phyloP scores from a whole-genome alignment of 1,140 invertebrate genomes.

The Procambarus clarkii region DNA sequence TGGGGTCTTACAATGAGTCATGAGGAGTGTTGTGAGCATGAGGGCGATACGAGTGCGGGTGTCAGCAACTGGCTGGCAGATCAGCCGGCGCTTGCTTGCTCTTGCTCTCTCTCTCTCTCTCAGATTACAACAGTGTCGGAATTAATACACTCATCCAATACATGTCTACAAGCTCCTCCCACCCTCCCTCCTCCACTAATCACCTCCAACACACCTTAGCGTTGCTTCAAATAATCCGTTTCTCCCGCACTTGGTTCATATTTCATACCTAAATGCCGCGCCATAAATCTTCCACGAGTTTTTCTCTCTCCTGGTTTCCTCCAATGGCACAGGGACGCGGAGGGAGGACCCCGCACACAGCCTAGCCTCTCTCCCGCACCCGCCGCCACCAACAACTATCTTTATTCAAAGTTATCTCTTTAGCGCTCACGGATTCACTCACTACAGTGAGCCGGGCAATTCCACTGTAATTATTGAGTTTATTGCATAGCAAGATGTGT shows the following conservation, averaged over 20 bases:
- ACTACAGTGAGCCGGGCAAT: not conserved
- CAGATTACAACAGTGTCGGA: not conserved
- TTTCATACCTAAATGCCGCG: constrained; percentile 23
- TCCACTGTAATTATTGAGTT: not conserved
- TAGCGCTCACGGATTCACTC: not conserved
- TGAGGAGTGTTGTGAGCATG: too few relatives aligned
- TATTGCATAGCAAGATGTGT: not conserved
- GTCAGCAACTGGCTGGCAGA: too few relatives aligned
- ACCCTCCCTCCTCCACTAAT: not conserved
- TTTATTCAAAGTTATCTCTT: not conserved
- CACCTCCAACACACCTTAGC: not conserved
- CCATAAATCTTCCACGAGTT: constrained; percentile 6
- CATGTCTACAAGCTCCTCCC: not conserved
- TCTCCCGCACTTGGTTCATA: not conserved
- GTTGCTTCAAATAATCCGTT: constrained; percentile 4
- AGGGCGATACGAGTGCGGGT: too few relatives aligned
- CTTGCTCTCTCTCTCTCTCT: not conserved
- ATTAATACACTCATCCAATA: not conserved
- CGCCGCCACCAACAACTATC: not conserved
- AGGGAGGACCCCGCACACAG: not conserved
- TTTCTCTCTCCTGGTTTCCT: constrained; percentile 16
- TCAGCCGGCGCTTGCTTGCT: too few relatives aligned
- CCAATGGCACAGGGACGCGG: not conserved
- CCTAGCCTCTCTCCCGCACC: not conserved
- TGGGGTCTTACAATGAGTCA: too few relatives aligned